A percentile compares a stretch with the other conserved stretches of the same genome.
These are phyloP conservation scores for Ornithorhynchus anatinus DNA, from an alignment of 2,113 vertebrate genomes.

Conservation along the genomic window DNA sequence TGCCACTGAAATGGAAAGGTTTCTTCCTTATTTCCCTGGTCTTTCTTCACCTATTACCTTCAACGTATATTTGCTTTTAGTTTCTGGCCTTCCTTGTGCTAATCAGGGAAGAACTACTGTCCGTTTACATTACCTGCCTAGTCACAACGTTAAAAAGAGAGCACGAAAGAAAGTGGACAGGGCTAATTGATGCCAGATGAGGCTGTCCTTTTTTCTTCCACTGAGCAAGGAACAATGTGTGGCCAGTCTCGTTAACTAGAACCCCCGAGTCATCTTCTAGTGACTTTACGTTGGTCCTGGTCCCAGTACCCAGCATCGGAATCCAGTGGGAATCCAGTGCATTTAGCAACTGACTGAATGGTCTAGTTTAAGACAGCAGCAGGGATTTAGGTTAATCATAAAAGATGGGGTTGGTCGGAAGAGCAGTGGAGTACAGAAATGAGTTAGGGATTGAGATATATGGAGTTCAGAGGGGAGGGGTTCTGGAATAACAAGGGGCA, in stretches of 20 bases:
- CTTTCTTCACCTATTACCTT: not conserved
- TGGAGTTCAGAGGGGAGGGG: no score
- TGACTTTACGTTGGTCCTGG: no score
- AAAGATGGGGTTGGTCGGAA: no score
- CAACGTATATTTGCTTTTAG: not conserved
- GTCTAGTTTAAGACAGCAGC: no score
- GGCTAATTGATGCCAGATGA: not conserved
- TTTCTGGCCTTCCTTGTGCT: not conserved
- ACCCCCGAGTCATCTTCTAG: no score
- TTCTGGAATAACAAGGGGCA: no score
- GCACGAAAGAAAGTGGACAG: not conserved
- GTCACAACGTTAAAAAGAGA: slow-evolving; percentile 8
- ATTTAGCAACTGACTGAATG: no score
- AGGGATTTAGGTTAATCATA: no score
- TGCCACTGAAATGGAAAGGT: not conserved
- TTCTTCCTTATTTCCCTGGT: not conserved
- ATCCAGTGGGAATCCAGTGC: no score
- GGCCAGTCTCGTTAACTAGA: not conserved
- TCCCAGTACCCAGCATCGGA: no score
- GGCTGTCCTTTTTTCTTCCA: not conserved
- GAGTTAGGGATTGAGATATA: no score
- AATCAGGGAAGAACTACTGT: not conserved
- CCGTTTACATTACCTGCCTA: not conserved
- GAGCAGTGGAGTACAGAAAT: no score
- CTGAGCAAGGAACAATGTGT: not conserved